These are phyloP conservation scores for Phenganax marumi DNA, from an alignment of 92 coral and sea anemone species.

Conservation along the genomic window DNA sequence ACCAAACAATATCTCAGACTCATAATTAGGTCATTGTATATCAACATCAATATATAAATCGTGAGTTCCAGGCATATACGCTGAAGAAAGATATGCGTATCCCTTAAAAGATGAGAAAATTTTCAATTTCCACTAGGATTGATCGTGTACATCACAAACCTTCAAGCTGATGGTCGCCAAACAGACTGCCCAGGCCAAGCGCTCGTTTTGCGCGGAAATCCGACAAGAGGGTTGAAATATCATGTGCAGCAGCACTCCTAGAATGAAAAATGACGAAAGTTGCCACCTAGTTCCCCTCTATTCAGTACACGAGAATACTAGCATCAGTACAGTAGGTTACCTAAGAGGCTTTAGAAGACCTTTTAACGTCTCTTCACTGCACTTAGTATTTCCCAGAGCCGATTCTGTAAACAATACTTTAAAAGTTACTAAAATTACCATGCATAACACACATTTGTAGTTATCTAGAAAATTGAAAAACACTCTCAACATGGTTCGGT, in stretches of 20 bases:
- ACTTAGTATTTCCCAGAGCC: constrained; percentile 12
- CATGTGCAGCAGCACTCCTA: constrained; percentile 77
- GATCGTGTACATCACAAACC: constrained; percentile 47
- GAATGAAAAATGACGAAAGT: not conserved
- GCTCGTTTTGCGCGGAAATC: constrained; percentile 95
- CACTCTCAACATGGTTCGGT: no score
- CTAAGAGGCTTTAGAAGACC: constrained; percentile 81
- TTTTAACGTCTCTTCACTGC: constrained; percentile 74
- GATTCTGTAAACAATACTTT: constrained; percentile 11
- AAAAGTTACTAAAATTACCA: not conserved
- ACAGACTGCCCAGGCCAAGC: constrained; percentile 95
- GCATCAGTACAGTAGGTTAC: constrained; percentile 35
- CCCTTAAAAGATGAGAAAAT: no score
- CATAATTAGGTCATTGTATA: no score
- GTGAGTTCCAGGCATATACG: no score
- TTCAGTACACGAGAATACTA: not conserved
- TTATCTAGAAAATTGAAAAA: no score
- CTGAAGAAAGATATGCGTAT: no score
- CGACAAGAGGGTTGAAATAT: constrained; percentile 75
- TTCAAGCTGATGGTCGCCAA: constrained; percentile 94
- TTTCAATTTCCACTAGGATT: not conserved
- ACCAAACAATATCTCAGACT: no score
- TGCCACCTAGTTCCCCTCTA: no score
- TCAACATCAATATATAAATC: no score
- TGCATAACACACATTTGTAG: not conserved